Percentiles rank a stretch among this genome's conserved stretches.
Conservation (phyloP, 2,888 invertebrate species). For the Tetragonisca angustula region DNA sequence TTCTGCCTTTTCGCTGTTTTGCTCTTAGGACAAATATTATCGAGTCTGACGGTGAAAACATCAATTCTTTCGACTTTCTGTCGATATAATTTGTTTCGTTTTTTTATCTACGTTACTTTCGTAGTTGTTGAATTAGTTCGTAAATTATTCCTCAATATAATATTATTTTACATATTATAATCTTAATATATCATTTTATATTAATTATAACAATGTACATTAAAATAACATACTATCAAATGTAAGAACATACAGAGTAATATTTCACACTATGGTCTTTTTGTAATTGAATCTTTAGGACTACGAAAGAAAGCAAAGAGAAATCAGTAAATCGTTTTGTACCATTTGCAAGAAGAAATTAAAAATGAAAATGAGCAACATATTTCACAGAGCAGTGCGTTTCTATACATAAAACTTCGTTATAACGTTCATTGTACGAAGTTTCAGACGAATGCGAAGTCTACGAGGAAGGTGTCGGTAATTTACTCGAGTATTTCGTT, state of each 20-base stretch:
- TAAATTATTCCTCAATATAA: background rate
- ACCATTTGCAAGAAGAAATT: background rate
- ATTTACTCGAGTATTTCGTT: background rate
- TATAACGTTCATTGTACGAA: background rate
- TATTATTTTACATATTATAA: too few relatives aligned
- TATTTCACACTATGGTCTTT: background rate
- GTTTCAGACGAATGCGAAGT: background rate
- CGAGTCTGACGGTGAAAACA: slow-evolving; percentile 1
- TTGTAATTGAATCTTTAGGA: background rate
- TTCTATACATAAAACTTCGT: background rate
- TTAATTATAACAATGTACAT: too few relatives aligned
- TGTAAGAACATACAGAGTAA: background rate
- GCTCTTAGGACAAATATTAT: slow-evolving; percentile 6
- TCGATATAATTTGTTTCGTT: too few relatives aligned
- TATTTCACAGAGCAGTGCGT: background rate
- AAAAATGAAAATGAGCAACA: background rate
- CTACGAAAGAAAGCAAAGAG: background rate
- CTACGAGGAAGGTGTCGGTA: background rate
- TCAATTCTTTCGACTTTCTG: slow-evolving; percentile 5
- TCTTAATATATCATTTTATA: too few relatives aligned
- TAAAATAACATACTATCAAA: too few relatives aligned
- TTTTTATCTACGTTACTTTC: background rate
- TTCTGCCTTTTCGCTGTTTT: background rate
- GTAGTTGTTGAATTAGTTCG: background rate
- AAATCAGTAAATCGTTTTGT: background rate